Evolutionary conservation across 2,888 invertebrate genomes (phyloP), one percentile per base, ranked within the genome.

Genomic region (Dynastes hyllus): DNA sequence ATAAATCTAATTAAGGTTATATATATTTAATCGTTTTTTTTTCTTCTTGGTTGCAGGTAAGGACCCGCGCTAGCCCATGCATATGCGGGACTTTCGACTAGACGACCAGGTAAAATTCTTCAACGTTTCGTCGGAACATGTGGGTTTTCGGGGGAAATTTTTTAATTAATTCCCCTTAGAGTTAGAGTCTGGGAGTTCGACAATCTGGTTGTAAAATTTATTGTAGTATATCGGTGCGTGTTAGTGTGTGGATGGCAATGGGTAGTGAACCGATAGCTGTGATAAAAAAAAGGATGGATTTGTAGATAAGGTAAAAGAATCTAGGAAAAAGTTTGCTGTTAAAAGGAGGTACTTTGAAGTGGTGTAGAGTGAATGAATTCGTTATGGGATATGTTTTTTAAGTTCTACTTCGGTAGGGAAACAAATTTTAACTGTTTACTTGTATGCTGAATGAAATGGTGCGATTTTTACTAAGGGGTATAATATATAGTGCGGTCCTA

Each of bases 1-100:
- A 53, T 71, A 71, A 71, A 71, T 71, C 71, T 55, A 71, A 71
- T 71, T 71, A 71, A 55, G 37, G 16, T 55, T 71, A 16, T 55
- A 37, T 55, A 22, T 71, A 71, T 32, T 37, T 69, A 69, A 27
- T 69, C 45, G 45, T 13, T 22, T 51, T 27, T 51, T 51, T 55
- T 55, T 55, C 16, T 55, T 71, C 29, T 55, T 55, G 37, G 32
- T 71, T 71, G 11, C 71, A 71, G 71, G 71, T 71, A 71, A 71
- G 71, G 22, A 32, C n/a, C 55, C 55, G 45, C 45, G 45, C 45
- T 45, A 45, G 11, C 45, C 45, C 45, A 45, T 11, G 37, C 37
- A 32, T 29, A 70, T n/a, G 5, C 32, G 55, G 3, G 55, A 66
- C 9, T n/a, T 13, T 40, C 40, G 6, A n/a, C 66, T 40, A 37